A percentile compares a stretch with the other conserved stretches of the same genome.
Evolutionary conservation across 2,888 invertebrate genomes (phyloP).

Genomic region (Nemotelus nigrinus): DNA sequence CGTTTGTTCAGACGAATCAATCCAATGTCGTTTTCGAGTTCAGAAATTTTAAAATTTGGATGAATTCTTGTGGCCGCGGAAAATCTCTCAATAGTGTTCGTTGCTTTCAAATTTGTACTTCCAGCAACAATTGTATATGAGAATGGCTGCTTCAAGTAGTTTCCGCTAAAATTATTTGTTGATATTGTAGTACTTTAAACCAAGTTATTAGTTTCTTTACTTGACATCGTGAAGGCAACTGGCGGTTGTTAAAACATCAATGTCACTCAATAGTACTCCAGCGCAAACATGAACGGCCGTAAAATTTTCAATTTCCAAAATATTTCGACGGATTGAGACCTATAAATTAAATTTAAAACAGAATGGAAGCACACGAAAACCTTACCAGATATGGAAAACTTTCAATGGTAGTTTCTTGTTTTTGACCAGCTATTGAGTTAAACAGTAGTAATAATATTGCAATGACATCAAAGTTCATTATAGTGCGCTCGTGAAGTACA

Average conservation of each 20-base stretch:
- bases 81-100: background rate
- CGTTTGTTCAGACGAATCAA: background rate
- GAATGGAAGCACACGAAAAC: background rate
- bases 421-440: background rate
- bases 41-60: background rate
- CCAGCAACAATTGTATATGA: constrained; percentile 2
- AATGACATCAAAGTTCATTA: background rate
- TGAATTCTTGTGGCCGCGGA: background rate
- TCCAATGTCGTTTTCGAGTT: background rate
- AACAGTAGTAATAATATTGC: background rate
- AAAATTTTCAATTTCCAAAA: constrained; percentile 1
- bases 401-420: constrained; percentile 3
- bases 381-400: background rate
- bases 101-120: background rate
- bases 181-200: background rate
- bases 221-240: constrained; percentile 12
- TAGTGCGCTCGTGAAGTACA: no score
- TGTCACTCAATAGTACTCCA: background rate
- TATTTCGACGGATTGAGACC: constrained; percentile 19
- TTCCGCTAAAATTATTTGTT: constrained; percentile 7
- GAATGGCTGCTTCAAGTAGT: background rate
- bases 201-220: background rate
- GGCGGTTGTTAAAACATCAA: constrained; percentile 7
- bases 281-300: background rate
- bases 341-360: background rate